A percentile compares a stretch with the other conserved stretches of the same genome.
Conservation (phyloP, 2,797 vertebrate genomes). For the Leptatherina wallacei region DNA sequence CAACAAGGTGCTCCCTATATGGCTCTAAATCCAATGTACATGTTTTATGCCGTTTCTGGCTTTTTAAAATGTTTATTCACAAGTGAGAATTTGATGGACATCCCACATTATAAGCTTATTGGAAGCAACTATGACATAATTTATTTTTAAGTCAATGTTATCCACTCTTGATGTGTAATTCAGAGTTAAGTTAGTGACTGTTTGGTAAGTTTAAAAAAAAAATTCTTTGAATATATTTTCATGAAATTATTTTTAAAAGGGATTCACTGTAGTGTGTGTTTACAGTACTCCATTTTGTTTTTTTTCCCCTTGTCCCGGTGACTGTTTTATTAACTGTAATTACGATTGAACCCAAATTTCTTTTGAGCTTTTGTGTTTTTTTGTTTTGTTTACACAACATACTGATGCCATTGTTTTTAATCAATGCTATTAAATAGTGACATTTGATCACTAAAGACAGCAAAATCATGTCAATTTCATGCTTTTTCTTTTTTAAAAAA, state of each 20-base stretch:
- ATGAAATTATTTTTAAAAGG: not conserved
- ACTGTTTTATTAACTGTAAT: not conserved
- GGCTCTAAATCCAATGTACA: not conserved
- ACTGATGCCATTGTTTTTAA: not conserved
- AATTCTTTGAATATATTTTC: not conserved
- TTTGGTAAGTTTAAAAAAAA: not conserved
- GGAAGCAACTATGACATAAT: constrained; percentile 2
- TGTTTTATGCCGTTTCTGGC: not conserved
- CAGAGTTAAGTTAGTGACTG: constrained; percentile 8
- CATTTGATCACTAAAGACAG: too few species aligned
- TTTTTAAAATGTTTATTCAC: not conserved
- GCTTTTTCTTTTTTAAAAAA: too few species aligned
- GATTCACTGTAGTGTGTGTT: constrained; percentile 21
- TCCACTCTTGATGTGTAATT: not conserved
- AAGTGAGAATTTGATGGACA: constrained; percentile 2
- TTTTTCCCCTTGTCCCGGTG: not conserved
- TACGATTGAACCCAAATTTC: not conserved
- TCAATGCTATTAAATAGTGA: too few species aligned
- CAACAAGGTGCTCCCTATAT: not conserved
- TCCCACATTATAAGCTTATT: not conserved
- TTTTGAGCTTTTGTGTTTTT: constrained; percentile 47
- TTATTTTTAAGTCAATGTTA: constrained; percentile 8
- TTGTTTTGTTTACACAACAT: not conserved
- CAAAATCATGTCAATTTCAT: too few species aligned
- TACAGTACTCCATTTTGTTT: constrained; percentile 10